Evolutionary conservation across 2,888 invertebrate genomes (phyloP).

Genomic region (Apomyelois bistriatella): DNA sequence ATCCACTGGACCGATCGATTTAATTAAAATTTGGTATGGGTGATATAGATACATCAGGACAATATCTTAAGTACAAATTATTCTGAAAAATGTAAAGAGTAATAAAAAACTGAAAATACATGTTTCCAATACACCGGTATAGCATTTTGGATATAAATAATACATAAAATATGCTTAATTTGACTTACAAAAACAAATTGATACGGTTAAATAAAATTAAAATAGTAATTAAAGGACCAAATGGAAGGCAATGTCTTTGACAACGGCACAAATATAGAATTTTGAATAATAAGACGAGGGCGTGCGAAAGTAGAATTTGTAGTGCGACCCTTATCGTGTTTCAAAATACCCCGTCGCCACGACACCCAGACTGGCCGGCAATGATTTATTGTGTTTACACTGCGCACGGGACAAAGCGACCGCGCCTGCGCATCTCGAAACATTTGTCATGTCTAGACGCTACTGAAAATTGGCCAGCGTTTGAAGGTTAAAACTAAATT

Average conservation of each 20-base stretch:
- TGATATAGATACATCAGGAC: too few species aligned
- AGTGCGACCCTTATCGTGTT: slow-evolving; percentile 39
- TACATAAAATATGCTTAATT: too few species aligned
- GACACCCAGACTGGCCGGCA: slow-evolving; percentile 38
- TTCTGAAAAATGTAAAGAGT: too few species aligned
- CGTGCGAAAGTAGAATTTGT: slow-evolving; percentile 17
- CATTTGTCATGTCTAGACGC: slow-evolving; percentile 50
- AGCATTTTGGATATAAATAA: too few species aligned
- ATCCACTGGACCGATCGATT: too few species aligned
- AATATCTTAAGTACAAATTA: too few species aligned
- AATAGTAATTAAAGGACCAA: too few species aligned
- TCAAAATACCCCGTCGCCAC: slow-evolving; percentile 41
- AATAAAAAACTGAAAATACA: too few species aligned
- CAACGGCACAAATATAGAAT: background rate
- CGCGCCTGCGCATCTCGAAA: slow-evolving; percentile 35
- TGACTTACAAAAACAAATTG: too few species aligned
- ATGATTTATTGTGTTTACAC: slow-evolving; percentile 62
- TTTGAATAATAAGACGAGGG: background rate
- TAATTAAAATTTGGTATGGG: too few species aligned
- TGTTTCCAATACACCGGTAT: too few species aligned
- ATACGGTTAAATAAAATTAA: too few species aligned
- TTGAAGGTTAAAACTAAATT: slow-evolving; percentile 64
- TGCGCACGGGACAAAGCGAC: slow-evolving; percentile 20
- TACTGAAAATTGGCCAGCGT: slow-evolving; percentile 47
- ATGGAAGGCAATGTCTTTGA: background rate